A percentile compares a stretch with the other conserved stretches of the same genome.
phyloP scores from a whole-genome alignment of 2,888 invertebrate species.

The Eupeodes luniger region DNA sequence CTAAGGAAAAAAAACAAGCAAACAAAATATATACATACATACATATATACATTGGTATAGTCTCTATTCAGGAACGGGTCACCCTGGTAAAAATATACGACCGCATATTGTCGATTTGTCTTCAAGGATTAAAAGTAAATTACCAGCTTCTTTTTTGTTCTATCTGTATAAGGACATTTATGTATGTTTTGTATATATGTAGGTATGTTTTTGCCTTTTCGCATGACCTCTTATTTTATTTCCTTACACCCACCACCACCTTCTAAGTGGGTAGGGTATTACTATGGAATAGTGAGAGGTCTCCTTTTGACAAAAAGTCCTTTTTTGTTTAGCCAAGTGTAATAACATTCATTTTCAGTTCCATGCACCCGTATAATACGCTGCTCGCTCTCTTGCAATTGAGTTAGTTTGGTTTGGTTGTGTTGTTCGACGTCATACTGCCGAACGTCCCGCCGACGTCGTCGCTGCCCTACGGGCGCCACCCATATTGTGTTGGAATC shows the following conservation, averaged over 20 bases:
- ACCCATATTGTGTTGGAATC: conserved; percentile 19
- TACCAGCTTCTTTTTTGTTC: conserved; percentile 63
- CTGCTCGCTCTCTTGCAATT: conserved; percentile 38
- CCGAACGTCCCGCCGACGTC: neutral
- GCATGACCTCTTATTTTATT: conserved; percentile 16
- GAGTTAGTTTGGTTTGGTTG: neutral
- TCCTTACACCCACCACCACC: neutral
- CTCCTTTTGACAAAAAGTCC: conserved; percentile 57
- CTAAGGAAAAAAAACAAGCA: neutral
- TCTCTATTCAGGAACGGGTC: neutral
- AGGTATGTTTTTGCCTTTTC: neutral
- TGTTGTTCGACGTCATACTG: conserved; percentile 14
- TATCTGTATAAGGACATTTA: no score
- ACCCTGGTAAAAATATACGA: conserved; percentile 54
- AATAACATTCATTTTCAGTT: conserved; percentile 76
- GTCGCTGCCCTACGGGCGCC: neutral
- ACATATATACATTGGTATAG: neutral
- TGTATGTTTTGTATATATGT: neutral
- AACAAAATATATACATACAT: neutral
- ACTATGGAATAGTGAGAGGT: neutral
- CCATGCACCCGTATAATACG: conserved; percentile 76
- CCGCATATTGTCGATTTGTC: conserved; percentile 73
- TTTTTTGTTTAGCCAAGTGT: conserved; percentile 74
- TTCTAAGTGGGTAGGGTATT: no score
- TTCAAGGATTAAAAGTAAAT: conserved; percentile 76